Evolutionary conservation across 2,888 invertebrate species (phyloP).

Genomic region (Cheilosia vernalis): DNA sequence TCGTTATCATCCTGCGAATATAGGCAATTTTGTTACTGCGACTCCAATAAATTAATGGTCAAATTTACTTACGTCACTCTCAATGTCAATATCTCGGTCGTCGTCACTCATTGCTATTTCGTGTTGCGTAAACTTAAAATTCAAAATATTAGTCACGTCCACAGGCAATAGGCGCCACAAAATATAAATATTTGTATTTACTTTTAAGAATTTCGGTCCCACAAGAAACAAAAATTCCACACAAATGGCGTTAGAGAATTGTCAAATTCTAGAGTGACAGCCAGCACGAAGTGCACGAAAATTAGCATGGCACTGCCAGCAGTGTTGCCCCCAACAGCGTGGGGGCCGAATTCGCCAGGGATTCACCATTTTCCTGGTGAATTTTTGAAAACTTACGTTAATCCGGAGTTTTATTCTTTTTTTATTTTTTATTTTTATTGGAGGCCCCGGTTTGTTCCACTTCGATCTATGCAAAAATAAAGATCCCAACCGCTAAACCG

Average conservation of each 20-base stretch:
- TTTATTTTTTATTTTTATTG: too few relatives aligned
- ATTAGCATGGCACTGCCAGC: background rate
- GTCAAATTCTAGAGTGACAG: too few relatives aligned
- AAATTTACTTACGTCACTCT: slow-evolving; percentile 92
- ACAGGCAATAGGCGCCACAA: background rate
- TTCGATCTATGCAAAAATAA: too few relatives aligned
- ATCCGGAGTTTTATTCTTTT: too few relatives aligned
- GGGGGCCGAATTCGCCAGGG: too few relatives aligned
- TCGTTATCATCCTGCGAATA: slow-evolving; percentile 91
- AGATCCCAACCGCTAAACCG: too few relatives aligned
- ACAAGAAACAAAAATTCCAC: slow-evolving; percentile 1
- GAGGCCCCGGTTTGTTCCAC: too few relatives aligned
- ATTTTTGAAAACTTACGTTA: too few relatives aligned
- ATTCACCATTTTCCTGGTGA: too few relatives aligned
- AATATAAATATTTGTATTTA: slow-evolving; percentile 44
- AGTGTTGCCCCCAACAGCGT: too few relatives aligned
- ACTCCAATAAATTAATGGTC: slow-evolving; percentile 58
- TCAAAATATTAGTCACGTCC: background rate
- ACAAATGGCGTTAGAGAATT: too few relatives aligned
- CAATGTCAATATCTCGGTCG: slow-evolving; percentile 96
- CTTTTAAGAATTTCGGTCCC: slow-evolving; percentile 6
- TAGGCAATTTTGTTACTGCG: slow-evolving; percentile 18
- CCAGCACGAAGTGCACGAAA: background rate
- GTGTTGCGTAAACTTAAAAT: background rate
- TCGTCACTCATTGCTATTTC: slow-evolving; percentile 92